A percentile compares a stretch with the other conserved stretches of the same genome.
Conservation (phyloP, 2,113 vertebrate species). For the Argyrosomus japonicus region DNA sequence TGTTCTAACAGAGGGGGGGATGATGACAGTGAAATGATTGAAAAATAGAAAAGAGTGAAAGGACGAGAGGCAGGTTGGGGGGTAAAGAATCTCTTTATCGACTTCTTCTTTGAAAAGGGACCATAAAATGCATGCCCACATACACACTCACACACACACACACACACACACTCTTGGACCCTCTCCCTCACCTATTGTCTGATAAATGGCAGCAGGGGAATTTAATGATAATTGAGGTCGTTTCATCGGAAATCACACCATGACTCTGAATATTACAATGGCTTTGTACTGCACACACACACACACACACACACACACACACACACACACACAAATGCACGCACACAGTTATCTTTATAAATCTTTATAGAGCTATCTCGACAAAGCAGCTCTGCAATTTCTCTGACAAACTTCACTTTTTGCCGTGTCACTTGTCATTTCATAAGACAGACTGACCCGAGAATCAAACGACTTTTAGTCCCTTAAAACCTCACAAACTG, state of each 20-base stretch:
- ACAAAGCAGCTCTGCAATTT: background rate
- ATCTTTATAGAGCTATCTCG: background rate
- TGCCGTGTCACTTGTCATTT: background rate
- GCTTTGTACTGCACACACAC: background rate
- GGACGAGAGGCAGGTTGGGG: conserved; percentile 7
- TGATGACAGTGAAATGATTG: background rate
- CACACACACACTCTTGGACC: background rate
- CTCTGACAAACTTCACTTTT: background rate
- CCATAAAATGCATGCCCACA: background rate
- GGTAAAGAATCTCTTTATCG: conserved; percentile 33
- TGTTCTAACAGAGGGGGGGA: background rate
- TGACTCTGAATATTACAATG: conserved; percentile 7
- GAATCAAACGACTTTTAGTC: background rate
- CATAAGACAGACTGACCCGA: background rate
- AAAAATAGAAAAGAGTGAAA: background rate
- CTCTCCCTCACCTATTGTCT: conserved; percentile 18
- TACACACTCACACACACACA: background rate
- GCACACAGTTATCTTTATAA: background rate
- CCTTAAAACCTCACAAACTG: background rate
- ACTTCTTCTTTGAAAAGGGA: conserved; percentile 22
- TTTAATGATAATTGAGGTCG: conserved; percentile 52
- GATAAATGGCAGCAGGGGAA: conserved; percentile 40
- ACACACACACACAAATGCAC: background rate
- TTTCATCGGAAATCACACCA: conserved; percentile 57
- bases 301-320: conserved; percentile 4